Evolutionary conservation across 2,888 invertebrate genomes (phyloP), one percentile per base, ranked within the genome.

Genomic region (Euplagia quadripunctaria): DNA sequence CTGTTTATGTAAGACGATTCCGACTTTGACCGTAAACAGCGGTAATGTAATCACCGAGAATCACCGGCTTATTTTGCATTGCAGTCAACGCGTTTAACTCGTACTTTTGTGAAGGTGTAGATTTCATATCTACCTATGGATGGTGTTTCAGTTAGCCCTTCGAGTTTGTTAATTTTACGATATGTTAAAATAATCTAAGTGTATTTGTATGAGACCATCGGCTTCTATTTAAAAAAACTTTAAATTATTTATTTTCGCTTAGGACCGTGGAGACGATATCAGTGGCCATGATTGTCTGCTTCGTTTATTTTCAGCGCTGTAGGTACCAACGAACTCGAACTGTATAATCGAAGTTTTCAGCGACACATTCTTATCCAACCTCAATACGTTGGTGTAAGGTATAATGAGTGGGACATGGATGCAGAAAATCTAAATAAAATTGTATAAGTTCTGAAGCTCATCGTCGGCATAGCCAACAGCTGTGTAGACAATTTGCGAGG

Each of bases 241-340:
- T 51, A 73, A 67, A 77, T 77, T 79, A 82, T 86, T 83, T 79
- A 82, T 86, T 84, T 79, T 75, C 61, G 80, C 72, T 58, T 74
- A 72, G 71, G 74, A 65, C 70, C 78, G 79, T 79, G 75, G 83
- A 85, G 80, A 79, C 78, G 74, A 72, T 61, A 55, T 75, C 61
- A 31, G 68, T 49, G 71, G 58, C 77, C 74, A 31, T 70, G 76
- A 72, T 80, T 73, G 78, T 86, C 84, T 83, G 78, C 72, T 76
- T 72, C 49, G 82, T 87, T 90, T 92, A 90, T 92, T 93, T 92
- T 90, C 85, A 86, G 87, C 86, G 81, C 72, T 82, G 87, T 31
- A 31, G 31, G 31, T 88, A 89, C 87, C 87, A 91, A 89, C 89
- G 88, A 90, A 90, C 88, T 83, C 81, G 82, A 71, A 75, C 70